Percentiles rank a stretch among this genome's conserved stretches.
phyloP scores from a whole-genome alignment of 1,140 invertebrate genomes.

The Pogonomyrmex californicus region DNA sequence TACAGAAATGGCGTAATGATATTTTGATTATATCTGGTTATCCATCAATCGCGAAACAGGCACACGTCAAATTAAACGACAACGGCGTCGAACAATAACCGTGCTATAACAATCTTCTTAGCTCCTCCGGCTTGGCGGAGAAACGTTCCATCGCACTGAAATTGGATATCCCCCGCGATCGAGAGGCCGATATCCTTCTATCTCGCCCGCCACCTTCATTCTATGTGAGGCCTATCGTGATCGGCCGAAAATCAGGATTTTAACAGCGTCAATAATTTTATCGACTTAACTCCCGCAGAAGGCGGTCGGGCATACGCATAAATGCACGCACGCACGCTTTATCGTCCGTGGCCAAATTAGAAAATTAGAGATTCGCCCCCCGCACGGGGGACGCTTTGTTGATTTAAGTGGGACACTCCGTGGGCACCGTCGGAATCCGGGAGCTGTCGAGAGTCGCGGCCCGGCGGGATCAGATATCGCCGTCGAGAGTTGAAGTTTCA shows the following conservation, averaged over 20 bases:
- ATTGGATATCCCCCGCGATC: conserved; percentile 43
- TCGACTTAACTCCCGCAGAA: conserved; percentile 52
- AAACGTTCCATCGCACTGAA: neutral
- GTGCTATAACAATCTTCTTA: neutral
- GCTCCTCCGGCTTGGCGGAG: neutral
- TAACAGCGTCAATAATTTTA: conserved; percentile 54
- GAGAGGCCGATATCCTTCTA: conserved; percentile 19
- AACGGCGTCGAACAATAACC: conserved; percentile 12
- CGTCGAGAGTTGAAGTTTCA: conserved; percentile 64
- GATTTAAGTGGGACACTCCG: conserved; percentile 16
- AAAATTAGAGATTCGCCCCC: conserved; percentile 70
- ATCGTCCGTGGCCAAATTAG: conserved; percentile 54
- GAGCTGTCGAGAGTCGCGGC: conserved; percentile 66
- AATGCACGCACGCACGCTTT: conserved; percentile 14
- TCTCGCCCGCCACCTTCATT: conserved; percentile 21
- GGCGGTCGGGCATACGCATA: neutral
- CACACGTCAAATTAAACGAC: neutral
- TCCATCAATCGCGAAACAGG: neutral
- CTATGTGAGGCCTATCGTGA: neutral
- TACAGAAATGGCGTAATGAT: neutral
- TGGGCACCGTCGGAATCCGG: conserved; percentile 70
- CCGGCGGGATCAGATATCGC: conserved; percentile 77
- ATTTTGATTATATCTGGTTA: neutral
- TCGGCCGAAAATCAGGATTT: conserved; percentile 41
- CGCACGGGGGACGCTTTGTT: conserved; percentile 31